These are phyloP conservation scores for Gobionotothen gibberifrons DNA, from an alignment of 2,797 vertebrate genomes.

Conservation along the genomic window DNA sequence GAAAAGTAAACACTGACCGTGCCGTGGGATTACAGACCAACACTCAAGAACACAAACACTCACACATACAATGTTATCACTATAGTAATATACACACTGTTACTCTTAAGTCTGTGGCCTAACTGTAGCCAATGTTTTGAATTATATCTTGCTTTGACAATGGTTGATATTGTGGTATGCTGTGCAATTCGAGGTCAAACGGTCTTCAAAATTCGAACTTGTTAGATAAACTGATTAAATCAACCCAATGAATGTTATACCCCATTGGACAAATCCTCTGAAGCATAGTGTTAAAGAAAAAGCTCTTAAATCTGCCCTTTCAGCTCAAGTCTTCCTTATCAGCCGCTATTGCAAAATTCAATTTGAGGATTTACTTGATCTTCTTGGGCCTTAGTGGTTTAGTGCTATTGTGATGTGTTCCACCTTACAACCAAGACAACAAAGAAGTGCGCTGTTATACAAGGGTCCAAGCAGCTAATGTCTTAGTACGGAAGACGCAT, in stretches of 20 bases:
- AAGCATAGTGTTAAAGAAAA: not conserved
- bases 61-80: conserved; percentile 31
- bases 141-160: not conserved
- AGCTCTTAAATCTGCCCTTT: not conserved
- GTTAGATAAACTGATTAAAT: conserved; percentile 10
- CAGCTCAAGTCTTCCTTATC: not conserved
- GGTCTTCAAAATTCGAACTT: not conserved
- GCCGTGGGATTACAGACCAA: conserved; percentile 73
- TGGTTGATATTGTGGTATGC: not conserved
- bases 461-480: not conserved
- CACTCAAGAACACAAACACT: conserved; percentile 9
- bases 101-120: conserved; percentile 6
- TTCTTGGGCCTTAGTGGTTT: not conserved
- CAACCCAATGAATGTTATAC: not conserved
- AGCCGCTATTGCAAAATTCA: not conserved
- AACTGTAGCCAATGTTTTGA: not conserved
- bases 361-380: not conserved
- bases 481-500: not conserved
- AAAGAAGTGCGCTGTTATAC: not conserved
- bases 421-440: not conserved
- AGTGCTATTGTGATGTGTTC: not conserved
- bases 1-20: conserved; percentile 75
- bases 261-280: not conserved
- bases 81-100: conserved; percentile 14
- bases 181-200: not conserved